Percentiles rank a stretch among this genome's conserved stretches.
phyloP scores from a whole-genome alignment of 2,888 invertebrate genomes.

The Lithodes maja region DNA sequence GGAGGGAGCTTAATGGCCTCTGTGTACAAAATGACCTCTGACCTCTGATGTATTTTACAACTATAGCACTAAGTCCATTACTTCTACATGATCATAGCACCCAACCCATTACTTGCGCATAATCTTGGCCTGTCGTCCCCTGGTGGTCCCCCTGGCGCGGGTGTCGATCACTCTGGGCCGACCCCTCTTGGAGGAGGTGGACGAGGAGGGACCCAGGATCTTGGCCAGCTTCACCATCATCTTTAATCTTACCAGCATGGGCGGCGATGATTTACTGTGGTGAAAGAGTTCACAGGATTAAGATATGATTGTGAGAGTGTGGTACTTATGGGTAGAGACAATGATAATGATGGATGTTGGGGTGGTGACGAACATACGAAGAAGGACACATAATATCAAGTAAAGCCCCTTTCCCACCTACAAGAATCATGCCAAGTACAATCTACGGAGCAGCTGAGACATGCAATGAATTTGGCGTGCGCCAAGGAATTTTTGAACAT shows the following conservation, averaged over 20 bases:
- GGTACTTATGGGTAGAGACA: not conserved
- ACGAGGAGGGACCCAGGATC: not conserved
- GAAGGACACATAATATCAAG: not conserved
- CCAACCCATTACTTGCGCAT: conserved; percentile 37
- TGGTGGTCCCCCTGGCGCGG: not conserved
- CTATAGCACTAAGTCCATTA: no score
- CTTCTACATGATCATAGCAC: no score
- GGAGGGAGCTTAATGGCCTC: no score
- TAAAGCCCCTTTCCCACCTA: no score
- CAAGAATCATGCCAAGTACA: not conserved
- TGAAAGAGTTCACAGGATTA: not conserved
- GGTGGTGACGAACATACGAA: not conserved
- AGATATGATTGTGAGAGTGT: not conserved
- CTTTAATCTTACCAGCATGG: conserved; percentile 23
- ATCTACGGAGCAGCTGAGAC: no score
- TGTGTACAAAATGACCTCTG: no score
- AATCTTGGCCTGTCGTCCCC: conserved; percentile 32
- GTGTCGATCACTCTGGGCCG: conserved; percentile 8
- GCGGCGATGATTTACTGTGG: conserved; percentile 23
- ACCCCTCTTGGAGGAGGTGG: not conserved
- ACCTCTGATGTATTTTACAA: no score
- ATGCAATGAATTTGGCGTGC: no score
- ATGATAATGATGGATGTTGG: not conserved
- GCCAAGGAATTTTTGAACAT: no score
- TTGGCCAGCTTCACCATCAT: conserved; percentile 36